Percentiles rank a stretch among this genome's conserved stretches.
Conservation (phyloP, 2,888 invertebrate genomes). For the Biston betularia region DNA sequence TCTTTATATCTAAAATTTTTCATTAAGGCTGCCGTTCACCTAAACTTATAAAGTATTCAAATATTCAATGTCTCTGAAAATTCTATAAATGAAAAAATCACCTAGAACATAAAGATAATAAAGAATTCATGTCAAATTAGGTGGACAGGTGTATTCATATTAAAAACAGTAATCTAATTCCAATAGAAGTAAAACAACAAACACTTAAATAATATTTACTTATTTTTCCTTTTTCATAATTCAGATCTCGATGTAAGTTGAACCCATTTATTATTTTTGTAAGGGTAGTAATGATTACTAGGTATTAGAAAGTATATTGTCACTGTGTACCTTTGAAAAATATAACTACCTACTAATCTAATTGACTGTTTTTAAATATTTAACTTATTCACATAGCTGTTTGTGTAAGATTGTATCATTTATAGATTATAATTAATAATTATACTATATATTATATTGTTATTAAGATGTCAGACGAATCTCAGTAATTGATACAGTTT, state of each 20-base stretch:
- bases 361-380: slow-evolving; percentile 39
- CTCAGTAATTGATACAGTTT: slow-evolving; percentile 46
- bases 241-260: slow-evolving; percentile 9
- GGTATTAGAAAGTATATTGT: slow-evolving; percentile 39
- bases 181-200: slow-evolving; percentile 4
- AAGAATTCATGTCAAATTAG: not conserved
- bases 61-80: not conserved
- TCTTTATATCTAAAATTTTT: slow-evolving; percentile 30
- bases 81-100: not conserved
- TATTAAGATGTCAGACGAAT: slow-evolving; percentile 48
- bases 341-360: slow-evolving; percentile 30
- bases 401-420: slow-evolving; percentile 37
- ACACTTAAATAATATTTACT: slow-evolving; percentile 5
- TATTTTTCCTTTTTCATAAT: not conserved
- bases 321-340: slow-evolving; percentile 46
- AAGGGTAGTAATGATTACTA: slow-evolving; percentile 36
- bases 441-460: slow-evolving; percentile 44
- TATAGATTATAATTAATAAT: slow-evolving; percentile 32
- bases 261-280: slow-evolving; percentile 26
- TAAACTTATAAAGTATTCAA: not conserved
- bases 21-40: not conserved
- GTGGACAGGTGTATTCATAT: not conserved
- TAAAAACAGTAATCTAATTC: slow-evolving; percentile 3
- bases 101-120: not conserved
- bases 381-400: slow-evolving; percentile 38